Evolutionary conservation across 92 coral and sea anemone genomes (phyloP).

Genomic region (Muricea muricata): DNA sequence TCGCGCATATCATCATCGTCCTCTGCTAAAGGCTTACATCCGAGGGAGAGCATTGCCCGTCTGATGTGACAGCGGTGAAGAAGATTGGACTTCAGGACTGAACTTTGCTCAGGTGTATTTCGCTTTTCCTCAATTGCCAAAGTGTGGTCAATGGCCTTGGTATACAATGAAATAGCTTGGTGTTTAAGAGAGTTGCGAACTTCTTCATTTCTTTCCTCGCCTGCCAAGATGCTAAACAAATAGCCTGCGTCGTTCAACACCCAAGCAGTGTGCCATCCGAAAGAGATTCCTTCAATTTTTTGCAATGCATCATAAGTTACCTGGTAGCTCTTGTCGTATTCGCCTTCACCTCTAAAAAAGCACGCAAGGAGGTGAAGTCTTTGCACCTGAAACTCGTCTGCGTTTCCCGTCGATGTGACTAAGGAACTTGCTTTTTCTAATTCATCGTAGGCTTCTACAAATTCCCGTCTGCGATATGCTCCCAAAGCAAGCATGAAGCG

Average conservation of each 20-base stretch:
- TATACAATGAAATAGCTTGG: slow-evolving; percentile 52
- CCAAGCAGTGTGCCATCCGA: slow-evolving; percentile 58
- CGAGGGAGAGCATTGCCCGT: slow-evolving; percentile 53
- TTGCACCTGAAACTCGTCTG: slow-evolving; percentile 43
- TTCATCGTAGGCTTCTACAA: slow-evolving; percentile 37
- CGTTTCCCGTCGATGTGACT: slow-evolving; percentile 35
- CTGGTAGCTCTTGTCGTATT: slow-evolving; percentile 38
- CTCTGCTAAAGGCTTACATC: slow-evolving; percentile 52
- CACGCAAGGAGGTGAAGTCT: slow-evolving; percentile 53
- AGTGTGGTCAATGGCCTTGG: slow-evolving; percentile 48
- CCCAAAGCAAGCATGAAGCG: slow-evolving; percentile 58
- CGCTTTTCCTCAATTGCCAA: not conserved
- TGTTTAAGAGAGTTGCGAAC: slow-evolving; percentile 45
- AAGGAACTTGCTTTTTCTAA: slow-evolving; percentile 37
- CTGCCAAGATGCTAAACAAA: slow-evolving; percentile 51
- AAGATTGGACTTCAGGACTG: slow-evolving; percentile 43
- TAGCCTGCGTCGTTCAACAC: slow-evolving; percentile 52
- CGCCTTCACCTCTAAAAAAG: slow-evolving; percentile 46
- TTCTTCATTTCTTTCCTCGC: slow-evolving; percentile 38
- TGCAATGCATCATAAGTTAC: slow-evolving; percentile 45
- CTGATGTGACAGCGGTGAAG: slow-evolving; percentile 53
- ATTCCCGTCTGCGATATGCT: slow-evolving; percentile 45
- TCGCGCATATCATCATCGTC: slow-evolving; percentile 14
- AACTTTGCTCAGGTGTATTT: not conserved
- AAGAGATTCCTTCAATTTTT: slow-evolving; percentile 35